Evolutionary conservation across 2,113 vertebrate species (phyloP), one percentile per base, ranked within the genome.

Genomic region (Pterocles orientalis): DNA sequence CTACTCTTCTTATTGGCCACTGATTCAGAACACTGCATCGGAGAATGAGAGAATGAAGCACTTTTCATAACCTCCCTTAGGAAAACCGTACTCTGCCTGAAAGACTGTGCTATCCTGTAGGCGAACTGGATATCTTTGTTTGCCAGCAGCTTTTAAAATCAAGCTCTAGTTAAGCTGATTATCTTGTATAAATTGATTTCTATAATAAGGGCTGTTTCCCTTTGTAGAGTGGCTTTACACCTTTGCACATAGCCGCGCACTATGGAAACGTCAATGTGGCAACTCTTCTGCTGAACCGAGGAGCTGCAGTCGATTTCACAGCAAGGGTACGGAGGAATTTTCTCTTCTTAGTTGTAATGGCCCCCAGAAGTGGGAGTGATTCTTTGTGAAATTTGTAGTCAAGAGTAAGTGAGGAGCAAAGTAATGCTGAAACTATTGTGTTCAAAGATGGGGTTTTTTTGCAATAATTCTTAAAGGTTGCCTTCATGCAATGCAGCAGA

Each of bases 201-300:
- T 3, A 1, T 94, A 69, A 97, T 48, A 3, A 78, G 39, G 31
- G 41, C 66, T 92, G 73, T 92, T 96, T 89, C 82, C 61, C 97
- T 92, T 95, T 73, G 34, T 45, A 99, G 99, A 99, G 99, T 45
- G 99, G 99, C 51, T 99, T 99, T 19, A 99, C 99, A 19, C 99
- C 99, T 18, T 97, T 99, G 71, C 99, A 99, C 39, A 99, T 99
- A 69, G 99, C 99, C 1, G 99, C 99, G 1, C 99, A 99, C 95
- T 99, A 99, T 3, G 99, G 99, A 64, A 99, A 99, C 4, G 99
- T 99, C 54, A 99, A 99, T 24, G 99, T 99, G 95, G 99, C 99
- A 3, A 99, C 99, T 0, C 98, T 99, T 43, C 98, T 99, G 82
- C 98, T 99, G 26, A 99, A 99, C 97, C 98, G 99, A 31, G 99